Conservation (phyloP, 2,888 invertebrate species). For the Epiblema foenella region DNA sequence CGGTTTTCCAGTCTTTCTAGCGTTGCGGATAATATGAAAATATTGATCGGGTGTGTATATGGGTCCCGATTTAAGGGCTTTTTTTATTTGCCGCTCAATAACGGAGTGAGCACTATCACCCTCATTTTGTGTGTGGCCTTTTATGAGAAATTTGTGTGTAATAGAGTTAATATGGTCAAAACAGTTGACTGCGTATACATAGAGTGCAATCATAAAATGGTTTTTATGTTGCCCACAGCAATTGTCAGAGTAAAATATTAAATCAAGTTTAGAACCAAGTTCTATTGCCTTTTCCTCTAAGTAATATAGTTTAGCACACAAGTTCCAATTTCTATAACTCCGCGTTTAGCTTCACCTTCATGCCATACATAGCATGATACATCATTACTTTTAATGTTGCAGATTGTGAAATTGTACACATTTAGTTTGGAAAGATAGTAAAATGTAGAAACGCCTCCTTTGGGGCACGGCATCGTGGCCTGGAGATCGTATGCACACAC, state of each 20-base stretch:
- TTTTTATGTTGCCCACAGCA: too few species aligned
- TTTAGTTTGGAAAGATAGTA: neutral
- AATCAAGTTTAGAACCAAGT: neutral
- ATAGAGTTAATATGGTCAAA: too few species aligned
- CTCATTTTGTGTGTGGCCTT: neutral
- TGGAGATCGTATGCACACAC: conserved; percentile 1
- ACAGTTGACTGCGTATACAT: too few species aligned
- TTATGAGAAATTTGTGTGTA: neutral
- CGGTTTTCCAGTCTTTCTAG: conserved; percentile 1
- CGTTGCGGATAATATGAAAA: neutral
- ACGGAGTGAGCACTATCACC: conserved; percentile 3
- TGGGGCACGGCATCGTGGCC: conserved; percentile 6
- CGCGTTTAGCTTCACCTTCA: conserved; percentile 1
- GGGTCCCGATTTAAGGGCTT: neutral
- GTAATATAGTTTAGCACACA: neutral
- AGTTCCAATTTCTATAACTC: neutral
- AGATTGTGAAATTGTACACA: neutral
- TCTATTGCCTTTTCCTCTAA: neutral
- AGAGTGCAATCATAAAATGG: too few species aligned
- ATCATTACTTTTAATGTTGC: neutral
- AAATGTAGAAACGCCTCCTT: conserved; percentile 1
- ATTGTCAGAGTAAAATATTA: too few species aligned
- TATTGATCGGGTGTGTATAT: conserved; percentile 5
- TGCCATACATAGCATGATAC: conserved; percentile 5
- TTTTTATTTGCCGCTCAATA: conserved; percentile 4